Base-by-base conservation (phyloP, 2,888 invertebrate species). In the Cheilosia urbana region DNA sequence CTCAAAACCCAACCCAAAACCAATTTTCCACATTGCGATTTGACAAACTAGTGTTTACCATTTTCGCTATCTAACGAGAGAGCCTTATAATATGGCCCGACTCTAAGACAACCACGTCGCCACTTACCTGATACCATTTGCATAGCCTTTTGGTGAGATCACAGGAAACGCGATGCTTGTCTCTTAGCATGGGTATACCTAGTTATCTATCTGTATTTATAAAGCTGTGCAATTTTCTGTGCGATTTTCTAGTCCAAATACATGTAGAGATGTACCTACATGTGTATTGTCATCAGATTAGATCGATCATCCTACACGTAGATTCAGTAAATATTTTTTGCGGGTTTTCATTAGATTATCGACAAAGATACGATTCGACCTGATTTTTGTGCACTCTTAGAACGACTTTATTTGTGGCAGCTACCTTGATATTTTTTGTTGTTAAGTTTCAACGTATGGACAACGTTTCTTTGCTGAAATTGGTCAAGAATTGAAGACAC, bases 71-170 rank as follows among this genome's bases (percentile, higher is more conserved):
- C 76, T 81, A 65, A 47, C 66, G 66, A 75, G 37, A 47, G 17
- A 68, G 77, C 62, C 81, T 81, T 85, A 51, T 71, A 79, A 66
- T 17, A 45, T 69, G 53, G 75, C 53, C 24, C 27, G 57, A 34
- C 69, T 68, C 75, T 57, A 47, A 77, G 83, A 37, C 58, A 77
- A 77, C 45, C 19, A 40, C 63, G 65, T 75, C 60, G 53, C 66
- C 75, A 60, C 71, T 78, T 66, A 62, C 63, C 60, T 62, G 84
- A 84, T 60, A 69, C 40, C 60, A 88, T 88, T 87, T 87, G 87
- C 88, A 88, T 88, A 88, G 58, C 68, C 47, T 83, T 87, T 87
- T 84, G 88, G 88, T 65, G 73, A 87, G 88, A 87, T 87, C 81
- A 85, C 87, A 88, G 88, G 88, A 88, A 88, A 87, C 80, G 85